Conservation (phyloP, 2,888 invertebrate species). For the Crioceris asparagi region DNA sequence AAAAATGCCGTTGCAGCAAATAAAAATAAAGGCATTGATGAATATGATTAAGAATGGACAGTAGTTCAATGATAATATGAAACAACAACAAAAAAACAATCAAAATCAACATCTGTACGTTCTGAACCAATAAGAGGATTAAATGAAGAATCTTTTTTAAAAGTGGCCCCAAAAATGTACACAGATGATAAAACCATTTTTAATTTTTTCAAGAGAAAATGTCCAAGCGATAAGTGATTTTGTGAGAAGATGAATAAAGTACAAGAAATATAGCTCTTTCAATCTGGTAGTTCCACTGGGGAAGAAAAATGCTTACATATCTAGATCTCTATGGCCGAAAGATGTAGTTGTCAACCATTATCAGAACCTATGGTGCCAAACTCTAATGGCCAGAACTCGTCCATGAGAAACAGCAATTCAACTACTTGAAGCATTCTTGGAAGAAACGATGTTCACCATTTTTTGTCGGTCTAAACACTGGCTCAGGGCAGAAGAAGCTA, state of each 20-base stretch:
- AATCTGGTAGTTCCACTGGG: background rate
- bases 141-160: too few relatives aligned
- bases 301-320: background rate
- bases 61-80: too few relatives aligned
- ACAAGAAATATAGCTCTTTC: background rate
- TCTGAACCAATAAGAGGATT: too few relatives aligned
- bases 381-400: background rate
- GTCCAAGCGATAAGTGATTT: background rate
- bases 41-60: too few relatives aligned
- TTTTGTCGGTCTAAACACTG: conserved; percentile 3
- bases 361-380: background rate
- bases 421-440: conserved; percentile 2
- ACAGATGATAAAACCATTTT: background rate
- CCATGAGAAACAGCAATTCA: background rate
- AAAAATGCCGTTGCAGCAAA: too few relatives aligned
- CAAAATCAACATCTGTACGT: too few relatives aligned
- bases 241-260: background rate
- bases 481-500: background rate
- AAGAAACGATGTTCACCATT: background rate
- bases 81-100: too few relatives aligned
- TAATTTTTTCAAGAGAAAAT: background rate
- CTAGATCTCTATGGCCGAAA: background rate
- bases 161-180: too few relatives aligned
- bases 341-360: background rate
- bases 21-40: too few relatives aligned